Base-by-base conservation (phyloP, 2,888 invertebrate genomes). In the Ichneumon xanthorius region DNA sequence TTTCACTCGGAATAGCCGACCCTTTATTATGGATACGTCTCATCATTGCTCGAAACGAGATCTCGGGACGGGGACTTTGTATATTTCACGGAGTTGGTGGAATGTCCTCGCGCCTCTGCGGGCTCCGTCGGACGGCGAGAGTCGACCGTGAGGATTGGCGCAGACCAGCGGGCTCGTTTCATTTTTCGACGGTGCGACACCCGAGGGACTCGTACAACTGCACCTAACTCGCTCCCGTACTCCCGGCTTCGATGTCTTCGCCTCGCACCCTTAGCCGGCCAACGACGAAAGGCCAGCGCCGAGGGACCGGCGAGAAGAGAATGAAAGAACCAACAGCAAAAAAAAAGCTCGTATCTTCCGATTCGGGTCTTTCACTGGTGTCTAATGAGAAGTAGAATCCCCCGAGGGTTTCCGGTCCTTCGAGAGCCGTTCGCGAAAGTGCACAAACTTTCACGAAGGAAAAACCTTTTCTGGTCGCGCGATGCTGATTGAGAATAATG, bases 331-430 rank as follows among this genome's bases (percentile, higher is more conserved):
- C 40, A 71, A 2, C 22, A n/a, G 2, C 19, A 26, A 19, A 26
- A 45, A 30, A 63, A 76, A 22, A 67, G 61, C 61, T 48, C 37
- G 33, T 48, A 68, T 61, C 48, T 73, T 58, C 30, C 16, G 55
- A 37, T 81, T 76, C 61, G 55, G 37, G 58, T 68, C 55, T 55
- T 67, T 81, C 81, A 63, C 68, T 70, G 61, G 40, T 50, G 58
- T 85, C 76, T 85, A 83, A 87, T 84, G 85, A 85, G 87, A 87
- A 81, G 79, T 80, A 61, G 67, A 67, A 48, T 83, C 85, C 76
- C 85, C 14, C 33, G 72, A 76, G 81, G 78, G 63, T 72, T 72
- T 53, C 81, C 16, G 33, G 79, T 48, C 79, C 76, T 82, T 63
- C 50, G 65, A 73, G 75, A 37, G 72, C 72, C 76, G 75, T 65